These are phyloP conservation scores for Tachina fera DNA, from an alignment of 2,888 invertebrate genomes.

Conservation along the genomic window DNA sequence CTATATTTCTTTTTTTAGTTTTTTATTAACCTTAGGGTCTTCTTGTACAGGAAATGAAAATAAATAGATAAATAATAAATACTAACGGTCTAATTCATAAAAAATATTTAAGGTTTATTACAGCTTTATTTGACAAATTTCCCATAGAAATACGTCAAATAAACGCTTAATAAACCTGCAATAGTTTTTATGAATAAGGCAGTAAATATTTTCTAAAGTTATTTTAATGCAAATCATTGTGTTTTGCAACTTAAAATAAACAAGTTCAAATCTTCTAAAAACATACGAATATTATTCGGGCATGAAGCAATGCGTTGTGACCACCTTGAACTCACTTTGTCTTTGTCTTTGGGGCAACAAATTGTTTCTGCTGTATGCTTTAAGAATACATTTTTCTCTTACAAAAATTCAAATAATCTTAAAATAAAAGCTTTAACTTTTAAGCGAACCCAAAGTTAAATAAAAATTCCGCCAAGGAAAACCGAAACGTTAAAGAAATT, in stretches of 20 bases:
- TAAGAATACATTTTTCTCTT: neutral
- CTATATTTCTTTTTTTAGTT: no score
- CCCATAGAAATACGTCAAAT: no score
- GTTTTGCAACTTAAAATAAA: neutral
- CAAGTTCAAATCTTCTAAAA: neutral
- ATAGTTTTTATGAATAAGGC: no score
- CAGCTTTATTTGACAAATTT: no score
- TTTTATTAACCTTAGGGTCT: no score
- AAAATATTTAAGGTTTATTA: no score
- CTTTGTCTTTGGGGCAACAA: neutral
- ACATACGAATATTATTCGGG: neutral
- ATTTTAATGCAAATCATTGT: no score
- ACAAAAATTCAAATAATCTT: constrained; percentile 5
- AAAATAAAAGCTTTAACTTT: neutral
- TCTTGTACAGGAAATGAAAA: no score
- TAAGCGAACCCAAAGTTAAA: constrained; percentile 5
- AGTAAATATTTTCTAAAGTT: no score
- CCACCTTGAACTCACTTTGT: neutral
- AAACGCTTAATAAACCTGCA: no score
- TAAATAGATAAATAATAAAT: no score
- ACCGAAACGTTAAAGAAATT: constrained; percentile 19
- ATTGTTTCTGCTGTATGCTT: neutral
- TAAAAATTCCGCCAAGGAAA: neutral
- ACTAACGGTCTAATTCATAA: no score
- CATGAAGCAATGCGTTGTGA: neutral